Conservation (phyloP, 2,888 invertebrate species). For the Tenodera sinensis region DNA sequence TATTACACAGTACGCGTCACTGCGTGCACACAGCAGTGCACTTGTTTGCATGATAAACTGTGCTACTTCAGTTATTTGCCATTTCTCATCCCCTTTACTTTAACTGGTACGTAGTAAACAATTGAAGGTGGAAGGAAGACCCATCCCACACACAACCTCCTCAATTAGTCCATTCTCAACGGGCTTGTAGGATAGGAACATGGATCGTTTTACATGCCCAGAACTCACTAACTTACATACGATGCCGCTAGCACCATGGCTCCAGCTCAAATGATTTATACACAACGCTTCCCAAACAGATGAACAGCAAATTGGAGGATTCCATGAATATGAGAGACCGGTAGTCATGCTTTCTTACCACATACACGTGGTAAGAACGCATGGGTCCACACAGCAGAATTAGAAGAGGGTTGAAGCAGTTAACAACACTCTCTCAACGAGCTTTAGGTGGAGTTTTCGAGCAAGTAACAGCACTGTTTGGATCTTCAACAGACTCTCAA, state of each 20-base stretch:
- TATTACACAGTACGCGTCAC: no score
- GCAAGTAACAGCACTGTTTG: not conserved
- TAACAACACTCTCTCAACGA: no score
- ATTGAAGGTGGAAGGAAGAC: not conserved
- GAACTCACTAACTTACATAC: not conserved
- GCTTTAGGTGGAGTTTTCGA: no score
- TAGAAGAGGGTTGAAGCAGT: no score
- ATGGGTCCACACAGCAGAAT: not conserved
- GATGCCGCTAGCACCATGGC: not conserved
- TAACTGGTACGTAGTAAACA: not conserved
- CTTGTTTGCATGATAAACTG: not conserved
- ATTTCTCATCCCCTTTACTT: not conserved
- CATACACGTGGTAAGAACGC: not conserved
- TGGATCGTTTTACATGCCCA: not conserved
- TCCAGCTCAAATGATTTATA: not conserved
- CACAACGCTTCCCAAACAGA: not conserved
- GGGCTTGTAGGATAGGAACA: not conserved
- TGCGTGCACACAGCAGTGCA: not conserved
- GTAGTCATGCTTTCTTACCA: not conserved
- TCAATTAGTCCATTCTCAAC: not conserved
- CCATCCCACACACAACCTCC: not conserved
- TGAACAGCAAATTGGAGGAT: not conserved
- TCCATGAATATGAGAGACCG: not conserved
- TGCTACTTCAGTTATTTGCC: not conserved
- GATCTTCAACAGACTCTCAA: not conserved